These are phyloP conservation scores for Drosophila jambulina DNA, from an alignment of 1,140 invertebrate genomes.

Conservation along the genomic window DNA sequence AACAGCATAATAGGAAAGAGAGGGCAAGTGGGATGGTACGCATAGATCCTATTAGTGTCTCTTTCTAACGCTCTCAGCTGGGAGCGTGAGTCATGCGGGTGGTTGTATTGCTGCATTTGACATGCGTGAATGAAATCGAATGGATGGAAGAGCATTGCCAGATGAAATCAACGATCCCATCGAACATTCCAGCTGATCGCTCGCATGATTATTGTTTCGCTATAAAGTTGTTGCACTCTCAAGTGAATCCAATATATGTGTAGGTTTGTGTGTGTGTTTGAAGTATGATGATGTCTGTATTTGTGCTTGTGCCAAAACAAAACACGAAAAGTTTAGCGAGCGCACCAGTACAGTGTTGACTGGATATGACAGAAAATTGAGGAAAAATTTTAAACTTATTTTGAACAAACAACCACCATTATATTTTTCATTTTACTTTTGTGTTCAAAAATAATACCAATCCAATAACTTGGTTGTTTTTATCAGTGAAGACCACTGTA, in stretches of 20 bases:
- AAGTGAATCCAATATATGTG: conserved; percentile 7
- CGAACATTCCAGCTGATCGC: conserved; percentile 45
- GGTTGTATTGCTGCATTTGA: conserved; percentile 2
- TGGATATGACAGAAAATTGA: neutral
- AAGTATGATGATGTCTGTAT: neutral
- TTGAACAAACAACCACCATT: neutral
- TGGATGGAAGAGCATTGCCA: conserved; percentile 40
- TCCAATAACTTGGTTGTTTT: neutral
- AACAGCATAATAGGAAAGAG: neutral
- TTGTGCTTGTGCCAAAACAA: conserved; percentile 16
- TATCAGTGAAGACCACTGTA: neutral
- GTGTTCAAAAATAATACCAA: neutral
- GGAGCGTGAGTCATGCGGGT: conserved; percentile 26
- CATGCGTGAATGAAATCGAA: conserved; percentile 38
- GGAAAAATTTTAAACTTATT: neutral
- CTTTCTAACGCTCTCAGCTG: conserved; percentile 15
- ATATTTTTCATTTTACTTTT: neutral
- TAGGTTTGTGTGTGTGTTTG: neutral
- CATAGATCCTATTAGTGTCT: neutral
- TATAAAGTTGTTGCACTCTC: conserved; percentile 40
- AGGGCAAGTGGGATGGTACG: neutral
- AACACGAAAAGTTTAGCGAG: conserved; percentile 19
- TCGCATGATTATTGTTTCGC: conserved; percentile 19
- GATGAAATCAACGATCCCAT: conserved; percentile 20
- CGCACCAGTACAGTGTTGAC: conserved; percentile 20